These are phyloP conservation scores for Gastrophysa polygoni DNA, from an alignment of 2,888 invertebrate species.

Conservation along the genomic window DNA sequence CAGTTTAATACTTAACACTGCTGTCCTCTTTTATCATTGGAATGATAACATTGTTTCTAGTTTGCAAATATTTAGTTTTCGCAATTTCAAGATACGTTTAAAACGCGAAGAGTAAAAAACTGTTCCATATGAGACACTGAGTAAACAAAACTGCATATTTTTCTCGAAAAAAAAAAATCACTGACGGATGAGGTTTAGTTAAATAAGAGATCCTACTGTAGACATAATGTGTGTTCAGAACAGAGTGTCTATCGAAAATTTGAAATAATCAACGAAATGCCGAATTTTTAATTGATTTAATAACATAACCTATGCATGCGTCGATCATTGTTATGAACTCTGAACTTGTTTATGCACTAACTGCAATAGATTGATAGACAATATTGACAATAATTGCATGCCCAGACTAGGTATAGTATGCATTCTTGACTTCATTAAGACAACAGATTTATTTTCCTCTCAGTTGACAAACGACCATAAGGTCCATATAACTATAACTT, in stretches of 20 bases:
- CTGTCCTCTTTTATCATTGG: slow-evolving; percentile 12
- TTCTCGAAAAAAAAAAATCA: not conserved
- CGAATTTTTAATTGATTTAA: not conserved
- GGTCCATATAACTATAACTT: too few species aligned
- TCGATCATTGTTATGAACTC: slow-evolving; percentile 29
- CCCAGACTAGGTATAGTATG: slow-evolving; percentile 25
- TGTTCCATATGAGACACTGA: slow-evolving; percentile 2
- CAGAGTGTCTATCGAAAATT: not conserved
- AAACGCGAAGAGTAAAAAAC: not conserved
- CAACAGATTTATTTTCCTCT: slow-evolving; percentile 4
- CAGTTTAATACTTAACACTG: not conserved
- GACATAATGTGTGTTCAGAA: not conserved
- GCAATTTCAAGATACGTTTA: slow-evolving; percentile 11
- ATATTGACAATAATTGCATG: slow-evolving; percentile 28
- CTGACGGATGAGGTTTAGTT: too few species aligned
- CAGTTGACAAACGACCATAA: slow-evolving; percentile 8
- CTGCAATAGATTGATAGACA: slow-evolving; percentile 35
- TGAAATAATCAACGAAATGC: not conserved
- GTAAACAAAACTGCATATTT: slow-evolving; percentile 8
- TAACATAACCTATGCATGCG: not conserved
- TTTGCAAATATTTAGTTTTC: slow-evolving; percentile 23
- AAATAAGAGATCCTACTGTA: too few species aligned
- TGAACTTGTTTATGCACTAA: slow-evolving; percentile 35
- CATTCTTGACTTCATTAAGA: slow-evolving; percentile 10
- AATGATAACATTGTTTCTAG: slow-evolving; percentile 23